Evolutionary conservation across 2,113 vertebrate genomes (phyloP), one percentile per base, ranked within the genome.

Genomic region (Bufo bufo): DNA sequence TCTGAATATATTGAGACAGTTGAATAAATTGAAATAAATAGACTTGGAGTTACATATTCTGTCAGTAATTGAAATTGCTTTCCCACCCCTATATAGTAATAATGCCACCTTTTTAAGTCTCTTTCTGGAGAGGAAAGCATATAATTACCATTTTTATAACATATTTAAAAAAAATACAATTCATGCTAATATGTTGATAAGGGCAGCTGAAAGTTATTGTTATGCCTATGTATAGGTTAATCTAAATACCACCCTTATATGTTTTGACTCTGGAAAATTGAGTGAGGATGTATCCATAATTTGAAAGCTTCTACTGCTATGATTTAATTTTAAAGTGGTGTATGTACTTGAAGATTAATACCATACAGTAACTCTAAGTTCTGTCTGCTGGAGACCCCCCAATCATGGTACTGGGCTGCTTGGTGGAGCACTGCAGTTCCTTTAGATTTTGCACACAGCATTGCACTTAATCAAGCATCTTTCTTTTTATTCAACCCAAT

Each of bases 21-120:
- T 92, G 94, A 94, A 95, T 95, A 95, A 95, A 96, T 95, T 95
- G 94, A 95, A 95, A 95, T 96, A 95, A 96, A 96, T 96, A 95
- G 93, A 95, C 92, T 95, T 94, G 92, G 94, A 95, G 94, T 94
- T 95, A 92, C 92, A 94, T 91, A 93, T 93, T 93, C 92, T 95
- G 87, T 82, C 88, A 92, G 92, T 95, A 96, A 96, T 95, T 95
- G 94, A 96, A 95, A 95, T 95, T 91, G 93, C 87, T 88, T 93
- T 95, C 94, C 92, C 90, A 84, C 87, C 91, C 91, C 91, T 94
- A 93, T 94, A 93, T 94, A 95, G 92, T 91, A 93, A 94, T 95
- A 95, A 95, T 93, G 91, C 91, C 92, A 94, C 90, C 92, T 94
- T 95, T 95, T 94, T 93, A 91, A 94, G 93, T 91, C 89, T 90